Evolutionary conservation across 2,888 invertebrate species (phyloP).

Genomic region (Eristalis tenax): DNA sequence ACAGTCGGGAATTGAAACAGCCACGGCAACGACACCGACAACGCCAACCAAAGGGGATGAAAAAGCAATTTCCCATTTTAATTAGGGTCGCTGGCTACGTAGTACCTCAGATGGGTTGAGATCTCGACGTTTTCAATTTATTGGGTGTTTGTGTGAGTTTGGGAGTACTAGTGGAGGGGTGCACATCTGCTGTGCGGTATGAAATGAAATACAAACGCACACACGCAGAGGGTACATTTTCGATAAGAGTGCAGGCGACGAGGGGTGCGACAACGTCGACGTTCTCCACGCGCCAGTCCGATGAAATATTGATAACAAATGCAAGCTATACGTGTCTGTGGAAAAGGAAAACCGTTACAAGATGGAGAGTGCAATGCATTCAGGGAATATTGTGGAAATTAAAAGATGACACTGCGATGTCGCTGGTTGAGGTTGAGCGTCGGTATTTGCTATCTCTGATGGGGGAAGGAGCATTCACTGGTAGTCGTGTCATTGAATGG

Average conservation of each 20-base stretch:
- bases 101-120: not conserved
- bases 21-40: not conserved
- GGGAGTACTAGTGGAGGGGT: not conserved
- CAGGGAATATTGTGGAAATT: not conserved
- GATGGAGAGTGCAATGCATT: not conserved
- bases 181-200: not conserved
- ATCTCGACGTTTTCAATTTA: not conserved
- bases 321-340: slow-evolving; percentile 1
- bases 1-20: not conserved
- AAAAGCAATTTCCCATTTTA: slow-evolving; percentile 16
- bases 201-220: not conserved
- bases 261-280: not conserved
- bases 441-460: not conserved
- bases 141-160: not conserved
- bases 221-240: not conserved
- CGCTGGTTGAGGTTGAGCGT: not conserved
- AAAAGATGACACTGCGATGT: not conserved
- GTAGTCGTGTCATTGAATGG: not conserved
- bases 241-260: not conserved
- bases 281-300: not conserved
- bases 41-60: slow-evolving; percentile 2
- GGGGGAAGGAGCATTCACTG: not conserved
- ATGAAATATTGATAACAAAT: not conserved
- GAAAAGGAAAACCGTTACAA: slow-evolving; percentile 14
- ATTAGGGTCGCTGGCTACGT: slow-evolving; percentile 3